These are phyloP conservation scores for Clarias batrachus DNA, from an alignment of 2,113 vertebrate genomes.

Conservation along the genomic window DNA sequence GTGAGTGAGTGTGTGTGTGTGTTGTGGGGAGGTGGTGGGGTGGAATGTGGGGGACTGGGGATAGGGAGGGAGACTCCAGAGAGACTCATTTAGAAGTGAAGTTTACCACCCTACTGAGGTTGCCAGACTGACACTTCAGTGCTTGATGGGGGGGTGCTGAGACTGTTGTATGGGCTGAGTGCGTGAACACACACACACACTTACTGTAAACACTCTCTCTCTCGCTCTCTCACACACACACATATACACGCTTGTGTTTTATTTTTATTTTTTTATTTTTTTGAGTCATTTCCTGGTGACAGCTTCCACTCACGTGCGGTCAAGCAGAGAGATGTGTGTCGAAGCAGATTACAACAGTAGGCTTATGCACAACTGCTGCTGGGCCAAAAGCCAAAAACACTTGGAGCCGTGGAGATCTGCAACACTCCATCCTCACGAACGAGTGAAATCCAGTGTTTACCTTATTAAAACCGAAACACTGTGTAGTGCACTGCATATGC, in stretches of 20 bases:
- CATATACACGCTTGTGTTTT: constrained; percentile 8
- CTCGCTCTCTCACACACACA: not conserved
- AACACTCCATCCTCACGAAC: not conserved
- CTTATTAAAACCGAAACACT: not conserved
- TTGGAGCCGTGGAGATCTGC: not conserved
- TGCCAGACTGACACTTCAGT: constrained; percentile 43
- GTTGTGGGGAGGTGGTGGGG: not conserved
- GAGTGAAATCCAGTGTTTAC: constrained; percentile 4
- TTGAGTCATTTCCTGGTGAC: constrained; percentile 12
- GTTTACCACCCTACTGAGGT: constrained; percentile 26
- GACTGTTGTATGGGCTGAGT: not conserved
- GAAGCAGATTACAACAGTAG: constrained; percentile 36
- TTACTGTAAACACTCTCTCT: not conserved
- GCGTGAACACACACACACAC: constrained; percentile 1
- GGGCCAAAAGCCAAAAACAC: constrained; percentile 1
- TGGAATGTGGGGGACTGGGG: not conserved
- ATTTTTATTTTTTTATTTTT: constrained; percentile 22
- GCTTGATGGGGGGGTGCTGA: constrained; percentile 18
- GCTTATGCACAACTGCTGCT: constrained; percentile 19
- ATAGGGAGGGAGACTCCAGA: not conserved
- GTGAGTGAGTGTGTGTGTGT: constrained; percentile 7
- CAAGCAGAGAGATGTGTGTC: constrained; percentile 33
- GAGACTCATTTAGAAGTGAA: constrained; percentile 23
- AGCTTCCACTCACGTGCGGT: constrained; percentile 18
- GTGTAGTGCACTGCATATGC: not conserved